These are phyloP conservation scores for Silurus aristotelis DNA, from an alignment of 2,797 vertebrate genomes.

Conservation along the genomic window DNA sequence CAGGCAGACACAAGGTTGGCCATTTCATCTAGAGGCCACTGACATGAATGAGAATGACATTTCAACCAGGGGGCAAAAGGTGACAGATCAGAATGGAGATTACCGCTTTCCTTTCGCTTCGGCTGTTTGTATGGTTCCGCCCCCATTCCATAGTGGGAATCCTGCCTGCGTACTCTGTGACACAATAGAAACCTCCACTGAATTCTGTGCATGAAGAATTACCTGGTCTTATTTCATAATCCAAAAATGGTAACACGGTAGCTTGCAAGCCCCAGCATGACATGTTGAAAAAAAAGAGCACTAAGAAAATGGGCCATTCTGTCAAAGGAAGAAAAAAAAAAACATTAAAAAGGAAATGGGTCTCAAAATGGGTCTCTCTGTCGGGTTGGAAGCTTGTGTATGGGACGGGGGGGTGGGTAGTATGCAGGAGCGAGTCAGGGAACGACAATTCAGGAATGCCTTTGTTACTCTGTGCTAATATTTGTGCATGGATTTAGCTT, in stretches of 20 bases:
- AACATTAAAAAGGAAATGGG: not conserved
- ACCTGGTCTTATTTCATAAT: conserved; percentile 30
- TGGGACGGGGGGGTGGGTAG: conserved; percentile 14
- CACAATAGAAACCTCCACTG: not conserved
- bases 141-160: conserved; percentile 27
- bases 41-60: conserved; percentile 78
- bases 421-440: conserved; percentile 59
- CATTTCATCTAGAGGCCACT: conserved; percentile 72
- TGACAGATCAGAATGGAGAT: conserved; percentile 49
- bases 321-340: not conserved
- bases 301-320: conserved; percentile 5
- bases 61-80: conserved; percentile 65
- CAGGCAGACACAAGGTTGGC: conserved; percentile 67
- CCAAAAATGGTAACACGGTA: conserved; percentile 17
- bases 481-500: conserved; percentile 74
- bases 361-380: conserved; percentile 8
- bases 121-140: conserved; percentile 25
- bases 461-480: conserved; percentile 77
- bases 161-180: conserved; percentile 1
- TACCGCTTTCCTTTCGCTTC: conserved; percentile 26
- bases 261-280: conserved; percentile 21
- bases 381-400: conserved; percentile 18
- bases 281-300: conserved; percentile 18
- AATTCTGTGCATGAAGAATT: conserved; percentile 20
- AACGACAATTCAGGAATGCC: conserved; percentile 75